These are phyloP conservation scores for Eupithecia dodoneata DNA, from an alignment of 2,888 invertebrate species.

Conservation along the genomic window DNA sequence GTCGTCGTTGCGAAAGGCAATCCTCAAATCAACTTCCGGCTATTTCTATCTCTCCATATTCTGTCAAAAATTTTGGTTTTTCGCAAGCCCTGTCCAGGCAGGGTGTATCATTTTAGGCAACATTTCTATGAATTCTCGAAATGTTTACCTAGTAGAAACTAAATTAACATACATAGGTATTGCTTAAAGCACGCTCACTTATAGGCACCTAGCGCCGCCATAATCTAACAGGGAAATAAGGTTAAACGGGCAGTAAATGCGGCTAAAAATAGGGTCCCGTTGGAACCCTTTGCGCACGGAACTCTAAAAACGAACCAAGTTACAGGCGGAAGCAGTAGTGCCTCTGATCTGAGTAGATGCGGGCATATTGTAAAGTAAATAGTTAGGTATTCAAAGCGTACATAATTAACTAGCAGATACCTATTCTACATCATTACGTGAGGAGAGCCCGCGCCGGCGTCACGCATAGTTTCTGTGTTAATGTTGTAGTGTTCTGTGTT, in stretches of 20 bases:
- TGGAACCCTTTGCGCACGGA: too few relatives aligned
- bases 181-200: neutral
- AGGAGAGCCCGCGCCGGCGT: neutral
- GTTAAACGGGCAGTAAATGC: neutral
- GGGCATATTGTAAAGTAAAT: neutral
- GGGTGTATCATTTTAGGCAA: neutral
- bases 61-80: neutral
- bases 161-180: neutral
- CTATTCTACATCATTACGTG: neutral
- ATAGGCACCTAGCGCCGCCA: too few relatives aligned
- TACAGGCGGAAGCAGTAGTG: neutral
- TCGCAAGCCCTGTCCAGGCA: neutral
- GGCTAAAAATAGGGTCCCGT: neutral
- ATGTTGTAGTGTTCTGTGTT: constrained; percentile 6
- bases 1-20: neutral
- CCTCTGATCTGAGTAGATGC: neutral
- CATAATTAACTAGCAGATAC: constrained; percentile 1
- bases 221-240: neutral
- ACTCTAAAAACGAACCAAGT: neutral
- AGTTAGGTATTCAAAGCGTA: neutral
- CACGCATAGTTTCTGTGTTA: constrained; percentile 8
- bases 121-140: neutral
- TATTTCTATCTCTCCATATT: neutral
- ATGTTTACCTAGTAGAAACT: neutral
- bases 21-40: neutral